Evolutionary conservation across 2,113 vertebrate genomes (phyloP), one percentile per base, ranked within the genome.

Genomic region (Chiloscyllium plagiosum): DNA sequence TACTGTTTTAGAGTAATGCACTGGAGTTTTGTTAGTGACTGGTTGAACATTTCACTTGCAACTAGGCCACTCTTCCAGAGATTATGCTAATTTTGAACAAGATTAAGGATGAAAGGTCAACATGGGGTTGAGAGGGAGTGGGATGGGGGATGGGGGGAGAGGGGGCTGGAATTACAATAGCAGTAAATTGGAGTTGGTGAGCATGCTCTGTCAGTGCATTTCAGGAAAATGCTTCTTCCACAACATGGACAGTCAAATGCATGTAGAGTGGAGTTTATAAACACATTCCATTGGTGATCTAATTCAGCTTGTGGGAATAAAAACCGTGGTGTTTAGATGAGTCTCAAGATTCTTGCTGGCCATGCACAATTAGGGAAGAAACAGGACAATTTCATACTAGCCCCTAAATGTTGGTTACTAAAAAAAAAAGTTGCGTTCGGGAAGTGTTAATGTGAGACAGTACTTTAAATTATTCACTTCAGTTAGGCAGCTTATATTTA

Each of bases 401-500:
- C 33, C 66, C 37, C 66, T 93, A 93, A 37, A 66, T 93, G 66
- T 93, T 65, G 87, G 65, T 92, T 19, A 20, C 66, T 68, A 37
- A n/a, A 22, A 66, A 66, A 92, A 19, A 92, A 90, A 26, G 26
- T 56, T 66, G 5, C 26, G 42, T 66, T 6, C 5, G 61, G 20
- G 37, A 61, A 33, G 65, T 20, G 20, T 66, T n/a, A 93, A 19
- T n/a, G 37, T 93, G 12, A 93, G 89, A n/a, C n/a, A 93, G 33
- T 90, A 90, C 5, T 65, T 37, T 90, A 90, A 65, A 66, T 93
- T 66, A 93, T 37, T 93, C 33, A 33, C 33, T 0, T 33, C 66
- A 33, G 78, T 83, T 42, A 66, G 56, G 65, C 89, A 66, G 89
- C n/a, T 93, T 93, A 66, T 33, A 93, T 93, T 93, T 37, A 93